These are phyloP conservation scores for Megamerina dolium DNA, from an alignment of 2,888 invertebrate species.

Conservation along the genomic window DNA sequence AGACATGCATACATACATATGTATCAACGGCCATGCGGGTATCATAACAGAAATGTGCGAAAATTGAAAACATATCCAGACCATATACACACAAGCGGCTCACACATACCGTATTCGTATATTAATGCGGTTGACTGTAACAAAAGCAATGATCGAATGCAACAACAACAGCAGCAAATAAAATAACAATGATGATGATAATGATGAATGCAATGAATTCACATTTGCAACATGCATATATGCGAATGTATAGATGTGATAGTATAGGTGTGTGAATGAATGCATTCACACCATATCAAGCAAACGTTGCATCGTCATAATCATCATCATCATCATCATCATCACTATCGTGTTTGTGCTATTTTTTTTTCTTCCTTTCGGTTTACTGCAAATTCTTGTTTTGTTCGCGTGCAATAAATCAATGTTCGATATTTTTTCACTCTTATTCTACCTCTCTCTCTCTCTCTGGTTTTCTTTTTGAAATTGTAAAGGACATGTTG, in stretches of 20 bases:
- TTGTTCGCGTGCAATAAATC: conserved; percentile 33
- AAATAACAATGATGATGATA: background rate
- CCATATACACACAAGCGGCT: no score
- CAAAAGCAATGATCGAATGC: no score
- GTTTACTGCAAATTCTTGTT: conserved; percentile 21
- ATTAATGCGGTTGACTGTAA: no score
- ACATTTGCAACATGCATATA: conserved; percentile 19
- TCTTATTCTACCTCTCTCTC: no score
- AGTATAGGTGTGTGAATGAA: no score
- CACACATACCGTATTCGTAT: no score
- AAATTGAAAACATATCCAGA: no score
- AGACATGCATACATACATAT: conserved; percentile 2
- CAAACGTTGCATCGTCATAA: background rate
- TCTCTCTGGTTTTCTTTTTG: no score
- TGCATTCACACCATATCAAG: conserved; percentile 6
- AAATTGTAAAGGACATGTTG: conserved; percentile 19
- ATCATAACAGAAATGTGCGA: no score
- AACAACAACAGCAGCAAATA: conserved; percentile 14
- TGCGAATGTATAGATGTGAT: no score
- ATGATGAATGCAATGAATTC: conserved; percentile 15
- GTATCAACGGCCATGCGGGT: no score
- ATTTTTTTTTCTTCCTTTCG: conserved; percentile 15
- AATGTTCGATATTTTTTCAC: conserved; percentile 44
- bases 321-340: background rate
- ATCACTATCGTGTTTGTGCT: background rate